These are phyloP conservation scores for Drosophila austrosaltans DNA, from an alignment of 2,888 invertebrate species.

Conservation along the genomic window DNA sequence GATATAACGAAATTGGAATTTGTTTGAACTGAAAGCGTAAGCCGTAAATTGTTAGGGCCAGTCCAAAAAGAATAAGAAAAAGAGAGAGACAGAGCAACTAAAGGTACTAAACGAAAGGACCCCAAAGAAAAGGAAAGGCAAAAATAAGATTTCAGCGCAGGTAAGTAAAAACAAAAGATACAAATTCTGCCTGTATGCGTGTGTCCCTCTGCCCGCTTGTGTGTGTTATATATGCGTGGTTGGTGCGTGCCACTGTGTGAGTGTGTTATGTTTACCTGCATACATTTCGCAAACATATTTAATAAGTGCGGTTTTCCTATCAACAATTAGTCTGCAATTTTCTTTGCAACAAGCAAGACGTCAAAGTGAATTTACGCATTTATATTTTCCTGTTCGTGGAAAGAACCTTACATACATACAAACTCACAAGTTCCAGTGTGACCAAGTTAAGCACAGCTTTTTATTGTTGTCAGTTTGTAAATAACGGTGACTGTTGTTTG, in stretches of 20 bases:
- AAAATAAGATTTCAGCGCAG: constrained; percentile 56
- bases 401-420: constrained; percentile 9
- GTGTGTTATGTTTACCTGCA: constrained; percentile 41
- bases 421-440: constrained; percentile 27
- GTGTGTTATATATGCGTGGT: constrained; percentile 28
- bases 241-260: constrained; percentile 19
- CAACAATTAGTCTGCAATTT: constrained; percentile 59
- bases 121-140: constrained; percentile 38
- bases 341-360: constrained; percentile 34
- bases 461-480: constrained; percentile 55
- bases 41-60: constrained; percentile 25
- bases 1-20: constrained; percentile 45
- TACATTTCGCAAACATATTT: constrained; percentile 24
- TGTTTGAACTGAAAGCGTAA: constrained; percentile 42
- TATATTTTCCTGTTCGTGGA: constrained; percentile 54
- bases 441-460: constrained; percentile 22
- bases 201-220: constrained; percentile 13
- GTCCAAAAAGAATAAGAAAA: neutral
- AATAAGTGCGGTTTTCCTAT: constrained; percentile 42
- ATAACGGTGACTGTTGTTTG: constrained; percentile 33
- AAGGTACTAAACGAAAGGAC: constrained; percentile 23
- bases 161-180: constrained; percentile 58
- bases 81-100: neutral
- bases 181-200: constrained; percentile 34
- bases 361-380: constrained; percentile 59